These are phyloP conservation scores for Suricata suricatta DNA, from an alignment of 2,113 vertebrate species.

Conservation along the genomic window DNA sequence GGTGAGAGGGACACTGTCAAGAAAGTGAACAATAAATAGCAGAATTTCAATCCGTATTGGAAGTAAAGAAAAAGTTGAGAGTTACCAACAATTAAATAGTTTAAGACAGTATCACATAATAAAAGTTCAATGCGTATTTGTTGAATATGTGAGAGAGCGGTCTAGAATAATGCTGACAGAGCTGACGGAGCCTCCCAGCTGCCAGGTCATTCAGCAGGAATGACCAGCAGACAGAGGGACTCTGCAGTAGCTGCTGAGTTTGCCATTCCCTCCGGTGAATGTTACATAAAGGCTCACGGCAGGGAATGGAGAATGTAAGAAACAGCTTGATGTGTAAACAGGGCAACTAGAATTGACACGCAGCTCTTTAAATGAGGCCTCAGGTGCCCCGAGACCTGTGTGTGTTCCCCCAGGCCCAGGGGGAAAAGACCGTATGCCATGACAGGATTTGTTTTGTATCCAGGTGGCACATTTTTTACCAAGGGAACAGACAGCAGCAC, in stretches of 20 bases:
- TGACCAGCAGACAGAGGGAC: neutral
- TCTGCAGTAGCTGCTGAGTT: neutral
- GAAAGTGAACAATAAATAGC: neutral
- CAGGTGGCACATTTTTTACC: neutral
- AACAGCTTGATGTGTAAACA: neutral
- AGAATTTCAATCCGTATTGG: neutral
- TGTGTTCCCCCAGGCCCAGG: neutral
- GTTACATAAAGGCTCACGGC: neutral
- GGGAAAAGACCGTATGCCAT: neutral
- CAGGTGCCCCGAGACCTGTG: accelerated
- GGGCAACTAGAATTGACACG: neutral
- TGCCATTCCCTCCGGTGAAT: neutral
- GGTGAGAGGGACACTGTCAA: neutral
- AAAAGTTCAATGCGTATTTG: neutral
- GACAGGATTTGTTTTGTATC: neutral
- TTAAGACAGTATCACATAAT: neutral
- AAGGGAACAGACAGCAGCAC: neutral
- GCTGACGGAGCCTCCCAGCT: neutral
- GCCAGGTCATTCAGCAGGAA: neutral
- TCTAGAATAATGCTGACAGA: neutral
- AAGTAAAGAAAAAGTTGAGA: neutral
- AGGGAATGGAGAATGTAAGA: neutral
- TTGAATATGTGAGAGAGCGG: neutral
- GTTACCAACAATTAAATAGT: neutral
- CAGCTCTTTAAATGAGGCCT: neutral